Conservation (phyloP, 1,140 invertebrate genomes). For the Eriosoma lanigerum region DNA sequence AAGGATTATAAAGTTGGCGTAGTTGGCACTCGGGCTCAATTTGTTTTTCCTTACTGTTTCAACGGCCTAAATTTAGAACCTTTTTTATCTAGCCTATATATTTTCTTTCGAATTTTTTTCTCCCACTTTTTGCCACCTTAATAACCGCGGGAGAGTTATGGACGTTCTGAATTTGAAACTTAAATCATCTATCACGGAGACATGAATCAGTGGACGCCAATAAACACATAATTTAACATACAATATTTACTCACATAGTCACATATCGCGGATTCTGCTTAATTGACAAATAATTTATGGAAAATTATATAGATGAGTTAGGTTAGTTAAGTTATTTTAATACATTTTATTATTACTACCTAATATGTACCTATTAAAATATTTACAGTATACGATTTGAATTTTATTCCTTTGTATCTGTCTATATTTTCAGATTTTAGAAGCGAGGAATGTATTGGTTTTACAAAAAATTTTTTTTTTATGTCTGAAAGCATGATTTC, state of each 20-base stretch:
- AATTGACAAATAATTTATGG: constrained; percentile 32
- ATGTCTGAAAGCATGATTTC: too few species aligned
- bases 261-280: not conserved
- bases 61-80: constrained; percentile 37
- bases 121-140: not conserved
- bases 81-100: constrained; percentile 20
- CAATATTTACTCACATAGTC: constrained; percentile 2
- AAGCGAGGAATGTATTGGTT: too few species aligned
- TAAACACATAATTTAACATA: constrained; percentile 19
- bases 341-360: too few species aligned
- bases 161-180: not conserved
- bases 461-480: too few species aligned
- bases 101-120: constrained; percentile 32
- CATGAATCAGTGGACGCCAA: not conserved
- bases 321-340: too few species aligned
- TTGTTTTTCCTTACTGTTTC: constrained; percentile 37
- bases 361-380: too few species aligned
- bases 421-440: too few species aligned
- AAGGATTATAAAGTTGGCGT: constrained; percentile 28
- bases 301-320: too few species aligned
- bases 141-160: not conserved
- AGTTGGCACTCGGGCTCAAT: constrained; percentile 34
- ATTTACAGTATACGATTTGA: too few species aligned
- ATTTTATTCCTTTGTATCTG: too few species aligned
- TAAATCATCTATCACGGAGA: not conserved